Base-by-base conservation (phyloP, 2,797 vertebrate species). In the Propithecus perrieri region DNA sequence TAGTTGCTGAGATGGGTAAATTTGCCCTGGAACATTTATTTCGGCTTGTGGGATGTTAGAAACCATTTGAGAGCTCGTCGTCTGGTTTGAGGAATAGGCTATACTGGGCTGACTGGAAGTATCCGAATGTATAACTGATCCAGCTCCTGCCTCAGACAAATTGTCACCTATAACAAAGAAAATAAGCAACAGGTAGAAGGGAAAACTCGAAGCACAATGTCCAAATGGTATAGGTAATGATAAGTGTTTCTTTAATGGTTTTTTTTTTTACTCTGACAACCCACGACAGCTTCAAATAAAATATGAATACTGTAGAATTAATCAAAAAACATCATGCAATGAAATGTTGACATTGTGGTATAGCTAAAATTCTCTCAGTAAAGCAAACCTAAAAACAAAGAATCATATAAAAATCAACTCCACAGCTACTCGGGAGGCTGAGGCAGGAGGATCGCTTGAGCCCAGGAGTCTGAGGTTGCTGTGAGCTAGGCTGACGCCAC, bases 11-110 rank as follows among this genome's bases (percentile, higher is more conserved):
- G 97, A 91, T 35, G 95, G 93, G 93, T 98, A 98, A 38, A 98
- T 91, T 53, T 97, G 97, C 22, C 96, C 97, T 76, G 91, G 91
- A 79, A 97, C 91, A 91, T 97, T 97, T 46, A 98, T 98, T 89
- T 99, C 99, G 38, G 98, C 97, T 35, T 98, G 98, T 4, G 98
- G 97, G 93, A 98, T 97, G 91, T 93, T 96, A 79, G 98, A 98
- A 7, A 98, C 98, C 94, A 99, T 98, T 97, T 99, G 99, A 96
- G 98, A 98, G 59, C 91, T 98, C 97, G 98, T 98, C 78, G 97
- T 98, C 38, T 99, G 99, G 88, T 99, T 99, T 83, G 98, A 97
- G 81, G 98, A 98, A 88, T 88, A 97, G 83, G 91, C 88, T 95
- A 96, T 26, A 87, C 79, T 97, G 97, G 97, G 96, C 69, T 98